Base-by-base conservation (phyloP, 2,888 invertebrate genomes). In the Druceiella hillmani region DNA sequence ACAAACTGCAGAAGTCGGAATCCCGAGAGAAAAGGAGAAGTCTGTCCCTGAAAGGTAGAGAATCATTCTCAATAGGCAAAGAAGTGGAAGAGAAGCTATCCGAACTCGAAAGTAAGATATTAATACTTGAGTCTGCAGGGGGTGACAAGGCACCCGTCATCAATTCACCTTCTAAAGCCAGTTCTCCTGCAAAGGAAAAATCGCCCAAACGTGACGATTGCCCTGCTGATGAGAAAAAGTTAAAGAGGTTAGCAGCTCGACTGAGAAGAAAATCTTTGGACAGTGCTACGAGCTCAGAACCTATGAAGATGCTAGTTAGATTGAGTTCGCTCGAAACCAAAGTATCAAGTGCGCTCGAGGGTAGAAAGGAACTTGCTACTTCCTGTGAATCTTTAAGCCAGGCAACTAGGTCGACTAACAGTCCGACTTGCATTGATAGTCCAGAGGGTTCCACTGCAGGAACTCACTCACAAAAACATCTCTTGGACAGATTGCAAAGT, bases 1-100 rank as follows among this genome's bases (percentile, higher is more conserved):
- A 85, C 52, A 90, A 89, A 59, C 66, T 87, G 42, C 80, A 82
- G 46, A 85, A 85, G 55, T 74, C 81, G 1, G 89, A 89, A 54
- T 79, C 79, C 1, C 74, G 83, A 50, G 86, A 86, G 52, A 85
- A 89, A 50, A 69, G 90, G 46, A 74, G 90, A 44, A 87, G 89
- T 22, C 66, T 89, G 13, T 89, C 89, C 0, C 64, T 92, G 27
- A 90, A 90, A 60, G 87, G 88, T 4, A 76, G 84, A 48, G 87
- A 89, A 58, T 85, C 86, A 17, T 76, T 87, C 49, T 81, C 83
- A 5, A 75, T 88, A 29, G 82, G 85, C 9, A 87, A 87, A 58
- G 88, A 89, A 59, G 77, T 91, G 11, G 91, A 91, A 59, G 84
- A 86, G 45, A 90, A 90, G 58, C 71, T 90, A 29, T 76, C 76